These are phyloP conservation scores for Lagopus leucura DNA, from an alignment of 2,113 vertebrate species.

Conservation along the genomic window DNA sequence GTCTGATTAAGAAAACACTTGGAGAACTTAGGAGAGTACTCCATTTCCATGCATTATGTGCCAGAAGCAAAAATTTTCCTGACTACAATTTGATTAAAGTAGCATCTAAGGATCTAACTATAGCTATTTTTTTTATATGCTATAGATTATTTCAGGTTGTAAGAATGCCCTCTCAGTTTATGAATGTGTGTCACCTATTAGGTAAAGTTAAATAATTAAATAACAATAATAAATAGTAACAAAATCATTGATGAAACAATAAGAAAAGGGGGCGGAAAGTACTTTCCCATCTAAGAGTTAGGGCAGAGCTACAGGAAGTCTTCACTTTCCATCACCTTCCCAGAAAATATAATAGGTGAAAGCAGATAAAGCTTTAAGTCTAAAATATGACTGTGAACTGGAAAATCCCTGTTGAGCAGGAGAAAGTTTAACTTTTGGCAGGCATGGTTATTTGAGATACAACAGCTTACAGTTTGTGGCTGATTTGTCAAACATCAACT, in stretches of 20 bases:
- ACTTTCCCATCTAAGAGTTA: not conserved
- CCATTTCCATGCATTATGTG: not conserved
- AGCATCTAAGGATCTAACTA: not conserved
- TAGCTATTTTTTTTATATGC: not conserved
- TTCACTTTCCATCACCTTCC: not conserved
- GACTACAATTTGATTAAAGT: not conserved
- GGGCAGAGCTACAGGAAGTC: not conserved
- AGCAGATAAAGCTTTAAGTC: not conserved
- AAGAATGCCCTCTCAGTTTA: not conserved
- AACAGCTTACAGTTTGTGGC: not conserved
- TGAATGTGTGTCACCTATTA: not conserved
- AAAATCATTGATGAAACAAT: no score
- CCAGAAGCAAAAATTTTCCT: slow-evolving; percentile 4
- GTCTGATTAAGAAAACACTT: not conserved
- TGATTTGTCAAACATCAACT: not conserved
- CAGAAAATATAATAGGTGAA: not conserved
- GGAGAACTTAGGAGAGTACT: not conserved
- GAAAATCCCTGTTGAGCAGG: not conserved
- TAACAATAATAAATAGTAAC: not conserved
- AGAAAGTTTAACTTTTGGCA: not conserved
- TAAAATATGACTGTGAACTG: not conserved
- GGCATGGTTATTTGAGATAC: not conserved
- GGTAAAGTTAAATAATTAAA: not conserved
- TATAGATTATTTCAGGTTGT: not conserved
- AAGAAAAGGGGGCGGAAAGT: fast-evolving